phyloP scores from a whole-genome alignment of 2,113 vertebrate species.

The Motacilla alba region DNA sequence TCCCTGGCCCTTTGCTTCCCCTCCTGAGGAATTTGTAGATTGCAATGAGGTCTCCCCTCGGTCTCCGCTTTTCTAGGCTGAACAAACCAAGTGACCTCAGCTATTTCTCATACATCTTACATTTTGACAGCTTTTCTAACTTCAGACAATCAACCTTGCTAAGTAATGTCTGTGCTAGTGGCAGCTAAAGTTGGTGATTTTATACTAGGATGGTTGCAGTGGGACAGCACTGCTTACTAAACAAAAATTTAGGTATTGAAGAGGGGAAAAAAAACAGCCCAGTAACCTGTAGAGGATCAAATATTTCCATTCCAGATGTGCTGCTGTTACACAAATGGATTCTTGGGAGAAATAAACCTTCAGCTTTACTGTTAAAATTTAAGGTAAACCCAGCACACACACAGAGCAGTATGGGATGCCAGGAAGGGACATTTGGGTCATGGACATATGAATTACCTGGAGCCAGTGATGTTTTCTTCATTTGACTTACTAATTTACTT shows the following conservation, averaged over 20 bases:
- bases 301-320: not conserved
- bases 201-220: not conserved
- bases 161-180: not conserved
- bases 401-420: not conserved
- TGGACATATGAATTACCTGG: not conserved
- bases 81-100: not conserved
- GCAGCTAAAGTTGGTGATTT: not conserved
- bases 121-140: not conserved
- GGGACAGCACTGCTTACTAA: not conserved
- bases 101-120: not conserved
- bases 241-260: not conserved
- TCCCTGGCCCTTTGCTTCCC: not conserved
- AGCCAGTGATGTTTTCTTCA: not conserved
- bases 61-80: not conserved
- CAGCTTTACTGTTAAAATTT: not conserved
- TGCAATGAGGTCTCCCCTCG: not conserved
- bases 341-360: not conserved
- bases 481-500: not conserved
- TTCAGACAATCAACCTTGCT: not conserved
- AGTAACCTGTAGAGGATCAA: not conserved
- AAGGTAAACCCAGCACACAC: not conserved
- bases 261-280: accelerated
- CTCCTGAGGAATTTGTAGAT: not conserved
- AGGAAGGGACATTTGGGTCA: not conserved
- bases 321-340: not conserved